Base-by-base conservation (phyloP, 2,113 vertebrate genomes). In the Puntigrus tetrazona region DNA sequence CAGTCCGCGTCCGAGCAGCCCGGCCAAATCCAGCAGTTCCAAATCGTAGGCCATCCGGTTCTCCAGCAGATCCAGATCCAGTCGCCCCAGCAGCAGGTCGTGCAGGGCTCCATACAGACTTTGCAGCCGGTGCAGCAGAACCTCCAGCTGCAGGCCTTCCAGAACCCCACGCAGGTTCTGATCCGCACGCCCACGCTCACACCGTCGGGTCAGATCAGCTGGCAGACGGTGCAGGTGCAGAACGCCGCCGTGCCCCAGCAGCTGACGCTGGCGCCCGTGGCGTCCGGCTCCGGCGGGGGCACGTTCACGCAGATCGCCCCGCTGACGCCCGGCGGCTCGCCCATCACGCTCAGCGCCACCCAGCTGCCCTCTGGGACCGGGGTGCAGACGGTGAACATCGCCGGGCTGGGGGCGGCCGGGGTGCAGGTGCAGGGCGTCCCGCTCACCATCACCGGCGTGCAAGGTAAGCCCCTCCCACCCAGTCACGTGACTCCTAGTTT, bases 221-320 rank as follows among this genome's bases (percentile, higher is more conserved):
- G 98, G 98, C 98, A 99, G 88, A 99, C 97, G 36, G 94, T 99
- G 84, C 98, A 99, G 92, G 94, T 99, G 87, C 98, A 98, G 84
- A 98, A 97, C 69, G 86, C 97, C 41, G 96, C 95, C 1, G 65
- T 98, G 89, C 96, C 96, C 55, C 98, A 98, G 86, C 98, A 99
- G 25, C 92, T 99, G 70, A 98, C 98, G 20, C 94, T 99, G 90
- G 96, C 97, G 63, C 97, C 97, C 0, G 94, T 98, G 90, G 96
- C 95, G 61, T 95, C 97, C 59, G 93, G 95, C 90, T 88, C 85
- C 0, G 74, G 87, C 5, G 89, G 95, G 38, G 94, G 96, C 22
- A 94, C 97, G 36, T 95, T 96, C 90, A 95, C 96, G 55, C 96
- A 97, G 85, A 94, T 97, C 81, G 95, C 96, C 67, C 95, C 98